Percentiles rank a stretch among this genome's conserved stretches.
These are phyloP conservation scores for Leptinotarsa juncta DNA, from an alignment of 2,888 invertebrate species.

Conservation along the genomic window DNA sequence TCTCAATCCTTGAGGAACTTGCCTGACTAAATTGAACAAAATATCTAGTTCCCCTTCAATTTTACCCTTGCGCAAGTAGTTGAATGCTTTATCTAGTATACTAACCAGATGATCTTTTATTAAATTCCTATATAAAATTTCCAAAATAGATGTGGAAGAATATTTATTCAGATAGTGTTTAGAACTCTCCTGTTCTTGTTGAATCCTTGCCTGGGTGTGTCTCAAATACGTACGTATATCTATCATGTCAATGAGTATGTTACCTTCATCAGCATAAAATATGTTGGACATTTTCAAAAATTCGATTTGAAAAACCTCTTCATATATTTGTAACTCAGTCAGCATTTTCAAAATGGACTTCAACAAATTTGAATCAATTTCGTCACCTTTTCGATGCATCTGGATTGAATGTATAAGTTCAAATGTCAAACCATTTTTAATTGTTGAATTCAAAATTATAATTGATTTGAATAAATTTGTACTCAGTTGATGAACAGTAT, in stretches of 20 bases:
- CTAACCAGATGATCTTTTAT: slow-evolving; percentile 87
- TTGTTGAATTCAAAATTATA: slow-evolving; percentile 85
- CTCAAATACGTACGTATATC: slow-evolving; percentile 88
- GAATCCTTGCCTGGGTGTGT: slow-evolving; percentile 78
- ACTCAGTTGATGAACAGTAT: slow-evolving; percentile 93
- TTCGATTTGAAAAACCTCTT: slow-evolving; percentile 85
- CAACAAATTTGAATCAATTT: slow-evolving; percentile 86
- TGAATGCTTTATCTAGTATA: slow-evolving; percentile 90
- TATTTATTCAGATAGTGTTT: slow-evolving; percentile 84
- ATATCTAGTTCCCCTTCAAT: slow-evolving; percentile 84
- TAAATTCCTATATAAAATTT: slow-evolving; percentile 90
- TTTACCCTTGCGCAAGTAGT: slow-evolving; percentile 83
- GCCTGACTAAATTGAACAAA: slow-evolving; percentile 85
- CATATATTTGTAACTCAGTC: slow-evolving; percentile 91
- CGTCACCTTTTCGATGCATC: slow-evolving; percentile 88
- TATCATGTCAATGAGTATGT: slow-evolving; percentile 85
- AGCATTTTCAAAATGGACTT: slow-evolving; percentile 94
- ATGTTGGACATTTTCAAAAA: slow-evolving; percentile 90
- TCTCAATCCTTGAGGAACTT: slow-evolving; percentile 87
- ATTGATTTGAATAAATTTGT: slow-evolving; percentile 90
- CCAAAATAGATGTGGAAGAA: slow-evolving; percentile 85
- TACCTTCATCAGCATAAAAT: slow-evolving; percentile 91
- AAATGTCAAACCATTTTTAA: slow-evolving; percentile 88
- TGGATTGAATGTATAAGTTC: slow-evolving; percentile 91
- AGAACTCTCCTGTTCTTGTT: slow-evolving; percentile 90